Conservation (phyloP, 2,113 vertebrate genomes). For the Columba janthina region DNA sequence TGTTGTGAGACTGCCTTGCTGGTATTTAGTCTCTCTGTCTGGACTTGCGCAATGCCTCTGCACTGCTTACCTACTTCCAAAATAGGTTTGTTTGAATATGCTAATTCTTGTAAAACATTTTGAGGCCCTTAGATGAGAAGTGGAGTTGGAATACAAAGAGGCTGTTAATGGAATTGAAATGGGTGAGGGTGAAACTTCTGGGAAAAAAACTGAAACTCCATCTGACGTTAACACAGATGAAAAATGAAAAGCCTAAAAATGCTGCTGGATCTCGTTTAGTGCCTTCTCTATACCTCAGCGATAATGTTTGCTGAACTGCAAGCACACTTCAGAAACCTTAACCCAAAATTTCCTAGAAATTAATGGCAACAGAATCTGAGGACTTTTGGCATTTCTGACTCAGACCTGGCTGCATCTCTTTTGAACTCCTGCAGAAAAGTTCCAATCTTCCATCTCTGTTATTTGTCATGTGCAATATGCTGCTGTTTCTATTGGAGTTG, state of each 20-base stretch:
- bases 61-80: neutral
- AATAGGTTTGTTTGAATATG: neutral
- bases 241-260: neutral
- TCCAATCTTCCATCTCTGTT: neutral
- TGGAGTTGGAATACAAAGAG: neutral
- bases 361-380: neutral
- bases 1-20: neutral
- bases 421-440: neutral
- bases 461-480: neutral
- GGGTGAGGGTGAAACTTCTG: neutral
- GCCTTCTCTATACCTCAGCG: neutral
- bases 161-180: conserved; percentile 5
- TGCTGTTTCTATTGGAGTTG: neutral
- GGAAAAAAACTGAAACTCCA: neutral
- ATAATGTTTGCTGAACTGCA: neutral
- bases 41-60: neutral
- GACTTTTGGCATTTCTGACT: neutral
- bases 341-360: neutral
- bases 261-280: neutral
- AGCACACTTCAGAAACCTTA: neutral
- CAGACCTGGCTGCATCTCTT: neutral
- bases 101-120: neutral
- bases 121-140: neutral
- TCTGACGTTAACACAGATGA: neutral
- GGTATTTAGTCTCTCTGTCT: conserved; percentile 21